A percentile compares a stretch with the other conserved stretches of the same genome.
Conservation (phyloP, 2,113 vertebrate species). For the Macrotus californicus region DNA sequence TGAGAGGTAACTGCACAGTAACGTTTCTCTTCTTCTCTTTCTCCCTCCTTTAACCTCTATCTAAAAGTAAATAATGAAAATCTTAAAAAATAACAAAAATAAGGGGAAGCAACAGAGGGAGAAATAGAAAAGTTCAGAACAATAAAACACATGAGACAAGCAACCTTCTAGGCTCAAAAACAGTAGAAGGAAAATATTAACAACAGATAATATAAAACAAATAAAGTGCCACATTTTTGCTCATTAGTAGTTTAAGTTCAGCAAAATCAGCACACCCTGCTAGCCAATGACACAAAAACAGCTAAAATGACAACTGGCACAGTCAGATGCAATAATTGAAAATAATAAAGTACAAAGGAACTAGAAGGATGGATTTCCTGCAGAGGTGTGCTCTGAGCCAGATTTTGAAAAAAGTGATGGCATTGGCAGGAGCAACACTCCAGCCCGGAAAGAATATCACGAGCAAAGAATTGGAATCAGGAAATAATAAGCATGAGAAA, state of each 20-base stretch:
- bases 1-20: no score
- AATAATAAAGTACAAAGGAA: not conserved
- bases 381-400: not conserved
- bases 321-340: not conserved
- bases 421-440: not conserved
- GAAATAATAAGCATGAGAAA: not conserved
- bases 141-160: not conserved
- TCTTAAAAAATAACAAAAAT: no score
- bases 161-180: not conserved
- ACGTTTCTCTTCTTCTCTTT: no score
- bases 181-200: not conserved
- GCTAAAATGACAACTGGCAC: not conserved
- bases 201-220: not conserved
- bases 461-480: not conserved
- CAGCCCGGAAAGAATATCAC: not conserved
- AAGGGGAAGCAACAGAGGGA: accelerated
- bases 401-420: not conserved
- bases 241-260: not conserved
- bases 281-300: not conserved
- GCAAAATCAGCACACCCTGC: not conserved
- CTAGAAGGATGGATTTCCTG: not conserved
- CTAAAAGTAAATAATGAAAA: no score
- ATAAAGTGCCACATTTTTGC: not conserved
- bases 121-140: not conserved
- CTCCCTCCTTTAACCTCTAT: no score